Evolutionary conservation across 2,113 vertebrate species (phyloP).

Genomic region (Clarias batrachus): DNA sequence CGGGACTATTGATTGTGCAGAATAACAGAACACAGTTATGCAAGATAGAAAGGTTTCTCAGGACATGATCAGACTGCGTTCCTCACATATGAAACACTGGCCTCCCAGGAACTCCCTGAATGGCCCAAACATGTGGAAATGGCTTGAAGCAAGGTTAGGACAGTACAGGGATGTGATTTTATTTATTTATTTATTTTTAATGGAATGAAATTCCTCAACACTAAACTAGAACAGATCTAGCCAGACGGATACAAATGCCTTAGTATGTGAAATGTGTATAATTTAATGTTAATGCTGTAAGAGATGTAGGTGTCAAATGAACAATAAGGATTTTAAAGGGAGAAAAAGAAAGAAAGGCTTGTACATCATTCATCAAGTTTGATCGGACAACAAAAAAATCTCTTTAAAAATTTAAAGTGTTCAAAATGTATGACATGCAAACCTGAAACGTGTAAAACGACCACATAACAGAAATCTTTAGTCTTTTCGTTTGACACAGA

Average conservation of each 20-base stretch:
- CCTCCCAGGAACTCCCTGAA: too few species aligned
- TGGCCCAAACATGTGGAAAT: too few species aligned
- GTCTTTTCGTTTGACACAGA: conserved; percentile 59
- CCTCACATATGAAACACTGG: too few species aligned
- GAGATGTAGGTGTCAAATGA: neutral
- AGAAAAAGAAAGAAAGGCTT: neutral
- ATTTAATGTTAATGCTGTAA: neutral
- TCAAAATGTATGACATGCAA: conserved; percentile 20
- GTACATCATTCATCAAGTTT: conserved; percentile 3
- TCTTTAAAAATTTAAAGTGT: conserved; percentile 5
- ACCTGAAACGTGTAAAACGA: conserved; percentile 34
- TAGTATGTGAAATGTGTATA: neutral
- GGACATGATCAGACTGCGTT: too few species aligned
- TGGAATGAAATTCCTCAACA: neutral
- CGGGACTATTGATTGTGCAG: too few species aligned
- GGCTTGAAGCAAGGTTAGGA: too few species aligned
- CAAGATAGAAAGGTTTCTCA: too few species aligned
- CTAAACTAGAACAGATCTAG: neutral
- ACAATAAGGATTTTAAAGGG: neutral
- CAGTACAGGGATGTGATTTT: too few species aligned
- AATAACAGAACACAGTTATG: too few species aligned
- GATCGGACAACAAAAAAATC: neutral
- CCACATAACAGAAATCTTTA: conserved; percentile 44
- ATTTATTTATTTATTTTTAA: neutral
- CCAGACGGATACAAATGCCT: neutral